A percentile compares a stretch with the other conserved stretches of the same genome.
phyloP scores from a whole-genome alignment of 1,140 invertebrate species.

The Macrosteles quadrilineatus region DNA sequence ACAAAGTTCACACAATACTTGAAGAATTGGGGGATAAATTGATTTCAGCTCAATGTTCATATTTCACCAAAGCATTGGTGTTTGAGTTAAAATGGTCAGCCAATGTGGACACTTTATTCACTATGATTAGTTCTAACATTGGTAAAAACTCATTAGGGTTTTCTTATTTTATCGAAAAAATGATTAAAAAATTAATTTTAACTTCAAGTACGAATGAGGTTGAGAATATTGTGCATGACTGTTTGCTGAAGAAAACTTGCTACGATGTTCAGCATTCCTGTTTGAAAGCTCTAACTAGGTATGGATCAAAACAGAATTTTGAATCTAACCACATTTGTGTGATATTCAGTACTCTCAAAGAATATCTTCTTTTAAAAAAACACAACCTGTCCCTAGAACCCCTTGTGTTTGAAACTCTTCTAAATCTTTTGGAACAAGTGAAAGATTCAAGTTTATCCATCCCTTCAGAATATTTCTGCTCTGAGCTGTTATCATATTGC shows the following conservation, averaged over 20 bases:
- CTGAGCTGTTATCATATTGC: no score
- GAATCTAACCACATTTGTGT: background rate
- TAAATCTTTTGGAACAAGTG: no score
- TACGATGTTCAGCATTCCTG: background rate
- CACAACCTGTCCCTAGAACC: no score
- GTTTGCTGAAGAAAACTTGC: background rate
- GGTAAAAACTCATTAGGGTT: background rate
- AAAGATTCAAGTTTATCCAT: no score
- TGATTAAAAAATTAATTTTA: background rate
- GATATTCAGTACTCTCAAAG: background rate
- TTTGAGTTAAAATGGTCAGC: background rate
- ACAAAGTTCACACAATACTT: constrained; percentile 22
- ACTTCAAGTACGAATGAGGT: background rate
- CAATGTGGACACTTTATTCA: background rate
- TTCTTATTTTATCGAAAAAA: background rate
- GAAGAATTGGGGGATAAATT: background rate
- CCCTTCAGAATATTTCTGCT: no score
- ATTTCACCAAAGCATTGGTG: constrained; percentile 1
- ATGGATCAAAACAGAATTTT: background rate
- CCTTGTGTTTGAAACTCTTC: no score
- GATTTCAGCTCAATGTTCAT: background rate
- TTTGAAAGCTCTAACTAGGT: background rate
- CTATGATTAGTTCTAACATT: background rate
- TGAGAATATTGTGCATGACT: background rate
- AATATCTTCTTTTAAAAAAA: background rate